Evolutionary conservation across 53 echinoderm and acorn worm species (phyloP).

Genomic region (Actinopyga echinites): DNA sequence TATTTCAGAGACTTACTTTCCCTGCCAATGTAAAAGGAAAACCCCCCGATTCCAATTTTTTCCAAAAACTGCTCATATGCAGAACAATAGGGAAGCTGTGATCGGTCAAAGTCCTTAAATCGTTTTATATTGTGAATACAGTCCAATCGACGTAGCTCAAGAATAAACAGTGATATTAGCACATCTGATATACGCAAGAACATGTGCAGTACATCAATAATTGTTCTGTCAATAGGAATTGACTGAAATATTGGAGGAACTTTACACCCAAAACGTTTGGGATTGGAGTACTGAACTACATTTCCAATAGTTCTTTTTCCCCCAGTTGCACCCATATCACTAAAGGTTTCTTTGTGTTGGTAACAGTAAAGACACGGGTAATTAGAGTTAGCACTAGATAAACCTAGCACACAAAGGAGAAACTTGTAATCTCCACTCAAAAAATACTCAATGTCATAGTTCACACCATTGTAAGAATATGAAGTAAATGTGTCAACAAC

Average conservation of each 20-base stretch:
- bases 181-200: constrained; percentile 14
- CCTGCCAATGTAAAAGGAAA: background rate
- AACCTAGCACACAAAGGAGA: too few relatives aligned
- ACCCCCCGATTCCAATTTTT: background rate
- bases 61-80: background rate
- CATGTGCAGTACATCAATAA: constrained; percentile 18
- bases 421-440: too few relatives aligned
- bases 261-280: background rate
- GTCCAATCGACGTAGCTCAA: background rate
- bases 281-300: background rate
- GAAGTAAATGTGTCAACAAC: too few relatives aligned
- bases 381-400: background rate
- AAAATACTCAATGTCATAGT: too few relatives aligned
- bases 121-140: background rate
- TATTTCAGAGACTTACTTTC: background rate
- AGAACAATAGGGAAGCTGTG: background rate
- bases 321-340: background rate
- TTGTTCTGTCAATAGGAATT: background rate
- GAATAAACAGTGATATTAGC: background rate
- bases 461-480: too few relatives aligned
- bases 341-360: background rate
- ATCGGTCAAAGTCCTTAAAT: background rate
- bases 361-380: background rate
- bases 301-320: background rate
- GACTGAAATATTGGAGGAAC: background rate